phyloP scores from a whole-genome alignment of 2,888 invertebrate species.

The Unio delphinus region DNA sequence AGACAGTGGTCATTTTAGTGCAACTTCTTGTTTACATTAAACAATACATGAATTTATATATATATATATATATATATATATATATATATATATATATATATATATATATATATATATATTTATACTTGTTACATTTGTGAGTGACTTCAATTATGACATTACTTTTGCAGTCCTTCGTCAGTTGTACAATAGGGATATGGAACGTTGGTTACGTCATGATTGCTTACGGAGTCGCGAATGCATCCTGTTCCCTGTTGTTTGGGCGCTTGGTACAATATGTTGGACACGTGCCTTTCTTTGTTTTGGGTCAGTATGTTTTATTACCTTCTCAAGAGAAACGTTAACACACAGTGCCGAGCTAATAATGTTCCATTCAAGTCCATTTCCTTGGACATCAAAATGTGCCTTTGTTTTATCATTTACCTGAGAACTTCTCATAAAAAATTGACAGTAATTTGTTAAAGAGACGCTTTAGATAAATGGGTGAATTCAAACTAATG shows the following conservation, averaged over 20 bases:
- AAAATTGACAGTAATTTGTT: too few species aligned
- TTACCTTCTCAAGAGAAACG: background rate
- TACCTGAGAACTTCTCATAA: too few species aligned
- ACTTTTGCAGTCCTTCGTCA: slow-evolving; percentile 59
- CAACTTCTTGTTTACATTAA: background rate
- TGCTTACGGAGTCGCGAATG: slow-evolving; percentile 64
- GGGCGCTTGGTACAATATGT: slow-evolving; percentile 64
- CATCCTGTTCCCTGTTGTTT: slow-evolving; percentile 59
- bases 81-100: too few species aligned
- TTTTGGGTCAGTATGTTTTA: slow-evolving; percentile 21
- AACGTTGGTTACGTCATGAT: slow-evolving; percentile 68
- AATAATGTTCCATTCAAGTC: background rate
- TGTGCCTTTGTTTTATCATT: too few species aligned
- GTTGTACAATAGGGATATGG: slow-evolving; percentile 66
- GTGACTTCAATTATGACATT: too few species aligned
- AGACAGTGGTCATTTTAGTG: background rate
- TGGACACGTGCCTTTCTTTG: slow-evolving; percentile 65
- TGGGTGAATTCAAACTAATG: too few species aligned
- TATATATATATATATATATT: too few species aligned
- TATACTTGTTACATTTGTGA: background rate
- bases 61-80: too few species aligned
- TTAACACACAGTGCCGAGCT: background rate
- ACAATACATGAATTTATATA: background rate
- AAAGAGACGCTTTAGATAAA: too few species aligned
- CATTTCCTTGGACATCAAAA: too few species aligned